A percentile compares a stretch with the other conserved stretches of the same genome.
phyloP scores from a whole-genome alignment of 2,888 invertebrate species.

The Geotrupes spiniger region DNA sequence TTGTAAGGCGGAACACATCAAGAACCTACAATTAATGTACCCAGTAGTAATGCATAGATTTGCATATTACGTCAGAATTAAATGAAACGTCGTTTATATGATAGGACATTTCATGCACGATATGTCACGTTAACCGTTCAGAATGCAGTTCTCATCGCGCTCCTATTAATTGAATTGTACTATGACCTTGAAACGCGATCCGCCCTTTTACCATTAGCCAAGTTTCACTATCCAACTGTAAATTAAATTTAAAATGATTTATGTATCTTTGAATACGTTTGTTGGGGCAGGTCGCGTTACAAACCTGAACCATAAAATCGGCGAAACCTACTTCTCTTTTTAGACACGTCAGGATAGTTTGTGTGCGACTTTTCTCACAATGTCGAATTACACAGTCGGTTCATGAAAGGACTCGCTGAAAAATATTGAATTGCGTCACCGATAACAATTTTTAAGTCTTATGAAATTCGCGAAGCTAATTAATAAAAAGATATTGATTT shows the following conservation, averaged over 20 bases:
- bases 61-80: not conserved
- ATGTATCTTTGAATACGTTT: slow-evolving; percentile 1
- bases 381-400: too few species aligned
- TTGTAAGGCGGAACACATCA: too few species aligned
- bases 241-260: slow-evolving; percentile 7
- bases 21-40: too few species aligned
- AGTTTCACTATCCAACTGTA: slow-evolving; percentile 4
- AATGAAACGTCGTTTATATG: slow-evolving; percentile 19
- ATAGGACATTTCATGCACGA: slow-evolving; percentile 18
- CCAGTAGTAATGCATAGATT: too few species aligned
- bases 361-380: too few species aligned
- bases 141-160: not conserved
- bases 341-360: too few species aligned
- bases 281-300: slow-evolving; percentile 1
- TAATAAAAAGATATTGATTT: too few species aligned
- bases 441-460: too few species aligned
- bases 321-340: too few species aligned
- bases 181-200: slow-evolving; percentile 2
- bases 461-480: too few species aligned
- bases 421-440: too few species aligned
- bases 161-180: slow-evolving; percentile 1
- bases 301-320: not conserved
- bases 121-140: slow-evolving; percentile 15
- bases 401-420: too few species aligned
- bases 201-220: slow-evolving; percentile 7